Evolutionary conservation across 2,113 vertebrate species (phyloP), one percentile per base, ranked within the genome.

Genomic region (Microtus oregoni): DNA sequence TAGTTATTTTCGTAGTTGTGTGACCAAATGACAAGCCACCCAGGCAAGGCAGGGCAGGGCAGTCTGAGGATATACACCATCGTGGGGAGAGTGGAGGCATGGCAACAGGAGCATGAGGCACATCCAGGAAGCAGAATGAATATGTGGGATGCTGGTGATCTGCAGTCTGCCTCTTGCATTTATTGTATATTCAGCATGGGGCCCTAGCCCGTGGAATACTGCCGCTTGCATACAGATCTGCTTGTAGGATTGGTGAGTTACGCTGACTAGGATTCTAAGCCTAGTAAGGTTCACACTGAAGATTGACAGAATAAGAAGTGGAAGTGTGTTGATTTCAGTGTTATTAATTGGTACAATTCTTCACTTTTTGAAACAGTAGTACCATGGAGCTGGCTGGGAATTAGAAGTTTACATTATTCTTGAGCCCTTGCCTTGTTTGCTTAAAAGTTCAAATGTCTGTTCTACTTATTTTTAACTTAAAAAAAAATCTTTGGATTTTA

Each of bases 291-390:
- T 67, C 41, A 65, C 22, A 28, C 7, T 82, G 38, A 63, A 83
- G n/a, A 63, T 19, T 28, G n/a, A 41, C 81, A 41, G n/a, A 63
- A 15, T 28, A 63, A 17, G 72, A 86, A 78, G 41, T 22, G 68
- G 32, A 24, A 91, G 20, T 75, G 19, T 81, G 0, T 97, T 44
- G 63, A 78, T 87, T 93, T 90, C 83, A 78, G 70, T 89, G n/a
- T 91, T 95, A 87, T 75, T 89, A 92, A 77, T 89, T 44, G 87
- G 28, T 67, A 47, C 77, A 65, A 41, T 94, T 91, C 14, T 41
- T 88, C 30, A 65, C 30, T n/a, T 76, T 94, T 93, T 68, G 30
- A 86, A 63, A 13, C 89, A 83, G 83, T n/a, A 86, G 5, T 67
- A 77, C 38, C 91, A 88, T 68, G 47, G 81, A 67, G 14, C 22